phyloP scores from a whole-genome alignment of 1,140 invertebrate genomes.

The Heliothis virescens region DNA sequence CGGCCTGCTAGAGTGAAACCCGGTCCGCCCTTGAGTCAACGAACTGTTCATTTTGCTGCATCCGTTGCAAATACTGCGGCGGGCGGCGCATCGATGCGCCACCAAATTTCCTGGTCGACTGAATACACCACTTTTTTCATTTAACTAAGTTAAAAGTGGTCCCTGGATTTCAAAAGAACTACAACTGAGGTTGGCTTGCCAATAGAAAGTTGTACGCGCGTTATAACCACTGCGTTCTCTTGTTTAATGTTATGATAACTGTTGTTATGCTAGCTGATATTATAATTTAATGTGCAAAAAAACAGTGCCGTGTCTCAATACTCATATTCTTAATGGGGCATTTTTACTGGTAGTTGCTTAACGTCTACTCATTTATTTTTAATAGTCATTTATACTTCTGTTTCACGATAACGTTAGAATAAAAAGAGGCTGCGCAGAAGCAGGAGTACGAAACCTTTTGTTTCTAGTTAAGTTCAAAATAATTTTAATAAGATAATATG shows the following conservation, averaged over 20 bases:
- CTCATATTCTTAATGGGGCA: not conserved
- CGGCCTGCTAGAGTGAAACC: constrained; percentile 83
- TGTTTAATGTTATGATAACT: constrained; percentile 30
- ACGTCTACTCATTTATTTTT: not conserved
- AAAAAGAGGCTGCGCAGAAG: too few species aligned
- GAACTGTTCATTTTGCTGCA: constrained; percentile 85
- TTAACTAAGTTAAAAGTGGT: constrained; percentile 72
- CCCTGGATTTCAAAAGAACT: constrained; percentile 71
- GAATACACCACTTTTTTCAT: constrained; percentile 74
- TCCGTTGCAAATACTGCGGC: constrained; percentile 85
- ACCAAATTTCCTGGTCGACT: constrained; percentile 78
- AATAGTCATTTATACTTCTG: constrained; percentile 11
- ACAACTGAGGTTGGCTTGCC: constrained; percentile 63
- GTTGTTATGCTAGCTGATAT: constrained; percentile 23
- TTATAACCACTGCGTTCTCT: constrained; percentile 48
- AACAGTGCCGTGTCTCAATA: not conserved
- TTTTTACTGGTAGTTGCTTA: not conserved
- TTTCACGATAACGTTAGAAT: too few species aligned
- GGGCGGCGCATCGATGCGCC: constrained; percentile 79
- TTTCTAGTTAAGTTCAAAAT: too few species aligned
- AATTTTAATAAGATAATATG: too few species aligned
- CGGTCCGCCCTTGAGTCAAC: constrained; percentile 77
- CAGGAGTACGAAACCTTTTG: too few species aligned
- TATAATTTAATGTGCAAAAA: constrained; percentile 13
- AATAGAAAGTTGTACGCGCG: constrained; percentile 75